phyloP scores from a whole-genome alignment of 2,797 vertebrate species.

The Lacerta viridis region DNA sequence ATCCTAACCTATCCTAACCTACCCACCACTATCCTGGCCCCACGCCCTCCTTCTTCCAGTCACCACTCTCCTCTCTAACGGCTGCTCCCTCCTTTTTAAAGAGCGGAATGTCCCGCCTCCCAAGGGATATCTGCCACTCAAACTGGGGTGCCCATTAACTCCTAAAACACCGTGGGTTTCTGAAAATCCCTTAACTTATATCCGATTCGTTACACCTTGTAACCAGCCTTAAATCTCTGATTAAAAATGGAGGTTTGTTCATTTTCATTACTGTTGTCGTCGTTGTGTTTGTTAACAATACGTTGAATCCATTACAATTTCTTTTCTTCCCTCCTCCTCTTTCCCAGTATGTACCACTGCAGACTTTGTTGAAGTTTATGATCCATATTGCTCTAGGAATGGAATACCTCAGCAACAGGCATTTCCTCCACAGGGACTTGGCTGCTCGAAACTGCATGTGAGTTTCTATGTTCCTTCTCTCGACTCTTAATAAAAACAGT shows the following conservation, averaged over 20 bases:
- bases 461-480: constrained; percentile 59
- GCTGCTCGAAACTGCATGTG: constrained; percentile 99
- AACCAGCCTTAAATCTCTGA: background rate
- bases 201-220: background rate
- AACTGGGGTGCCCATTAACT: too few species aligned
- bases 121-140: too few species aligned
- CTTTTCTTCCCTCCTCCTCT: background rate
- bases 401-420: constrained; percentile 95
- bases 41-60: too few species aligned
- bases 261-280: background rate
- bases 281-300: background rate
- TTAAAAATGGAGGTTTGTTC: background rate
- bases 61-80: too few species aligned
- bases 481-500: fast-evolving
- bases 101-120: too few species aligned
- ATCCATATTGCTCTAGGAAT: constrained; percentile 96
- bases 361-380: constrained; percentile 96
- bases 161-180: too few species aligned
- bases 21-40: too few species aligned
- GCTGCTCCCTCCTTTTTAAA: too few species aligned
- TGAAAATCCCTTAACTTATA: too few species aligned
- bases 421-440: constrained; percentile 95
- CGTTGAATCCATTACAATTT: background rate
- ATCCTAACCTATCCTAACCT: too few species aligned
- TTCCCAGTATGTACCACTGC: constrained; percentile 88